phyloP scores from a whole-genome alignment of 92 coral and sea anemone genomes.

The Parazoanthus swiftii region DNA sequence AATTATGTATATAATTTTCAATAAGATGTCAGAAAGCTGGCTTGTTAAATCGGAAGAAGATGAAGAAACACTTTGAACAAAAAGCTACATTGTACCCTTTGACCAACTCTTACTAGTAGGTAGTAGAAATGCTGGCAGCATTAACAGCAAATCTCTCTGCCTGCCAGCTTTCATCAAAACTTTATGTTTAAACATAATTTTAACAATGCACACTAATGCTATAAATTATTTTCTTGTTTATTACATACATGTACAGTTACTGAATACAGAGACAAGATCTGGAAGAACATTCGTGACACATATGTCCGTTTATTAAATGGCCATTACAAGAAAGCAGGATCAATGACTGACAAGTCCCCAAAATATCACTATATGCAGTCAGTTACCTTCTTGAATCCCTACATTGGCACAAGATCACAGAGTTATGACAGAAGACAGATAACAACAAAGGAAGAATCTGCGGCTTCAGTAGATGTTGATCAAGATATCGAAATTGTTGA shows the following conservation, averaged over 20 bases:
- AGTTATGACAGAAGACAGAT: slow-evolving; percentile 32
- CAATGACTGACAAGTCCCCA: slow-evolving; percentile 38
- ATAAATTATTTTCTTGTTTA: not conserved
- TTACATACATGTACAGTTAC: slow-evolving; percentile 38
- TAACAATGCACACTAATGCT: not conserved
- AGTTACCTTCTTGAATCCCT: slow-evolving; percentile 39
- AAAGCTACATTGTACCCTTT: too few relatives aligned
- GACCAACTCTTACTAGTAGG: too few relatives aligned
- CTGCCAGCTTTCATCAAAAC: not conserved
- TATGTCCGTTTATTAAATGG: slow-evolving; percentile 62
- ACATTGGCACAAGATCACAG: slow-evolving; percentile 39
- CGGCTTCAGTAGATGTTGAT: not conserved
- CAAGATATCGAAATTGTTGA: slow-evolving; percentile 32
- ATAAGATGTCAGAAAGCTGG: too few relatives aligned
- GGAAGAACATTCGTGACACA: slow-evolving; percentile 64
- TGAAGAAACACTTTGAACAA: too few relatives aligned
- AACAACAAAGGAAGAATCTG: slow-evolving; percentile 24
- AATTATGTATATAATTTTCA: too few relatives aligned
- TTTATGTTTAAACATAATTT: not conserved
- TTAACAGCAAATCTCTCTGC: not conserved
- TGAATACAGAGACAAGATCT: slow-evolving; percentile 66
- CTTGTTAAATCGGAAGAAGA: too few relatives aligned
- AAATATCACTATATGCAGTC: slow-evolving; percentile 40
- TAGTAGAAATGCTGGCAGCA: not conserved
- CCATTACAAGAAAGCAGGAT: slow-evolving; percentile 37